A percentile compares a stretch with the other conserved stretches of the same genome.
Conservation (phyloP, 2,888 invertebrate species). For the Drosophila mettleri region DNA sequence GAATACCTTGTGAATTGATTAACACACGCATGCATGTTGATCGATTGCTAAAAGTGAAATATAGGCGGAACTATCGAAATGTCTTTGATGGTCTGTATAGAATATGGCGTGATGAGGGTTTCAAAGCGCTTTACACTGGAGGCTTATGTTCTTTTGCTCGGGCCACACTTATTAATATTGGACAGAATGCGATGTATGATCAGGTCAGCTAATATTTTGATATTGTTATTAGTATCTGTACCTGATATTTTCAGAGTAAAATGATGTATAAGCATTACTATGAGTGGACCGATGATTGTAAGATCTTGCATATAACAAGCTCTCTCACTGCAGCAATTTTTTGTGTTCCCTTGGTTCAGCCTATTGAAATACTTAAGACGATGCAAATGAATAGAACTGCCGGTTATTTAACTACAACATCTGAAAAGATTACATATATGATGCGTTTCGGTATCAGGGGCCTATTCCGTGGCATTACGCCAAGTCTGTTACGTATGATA, state of each 20-base stretch:
- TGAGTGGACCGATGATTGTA: constrained; percentile 28
- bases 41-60: constrained; percentile 14
- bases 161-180: constrained; percentile 26
- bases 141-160: constrained; percentile 16
- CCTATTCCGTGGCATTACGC: constrained; percentile 50
- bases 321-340: constrained; percentile 44
- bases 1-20: constrained; percentile 50
- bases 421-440: constrained; percentile 8
- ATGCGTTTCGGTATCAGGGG: constrained; percentile 47
- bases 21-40: constrained; percentile 60
- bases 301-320: constrained; percentile 41
- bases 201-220: constrained; percentile 38
- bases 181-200: constrained; percentile 57
- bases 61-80: constrained; percentile 37
- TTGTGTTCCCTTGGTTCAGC: constrained; percentile 48
- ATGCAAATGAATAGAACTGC: constrained; percentile 33
- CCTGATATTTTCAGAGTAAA: constrained; percentile 31
- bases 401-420: neutral
- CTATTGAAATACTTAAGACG: constrained; percentile 50
- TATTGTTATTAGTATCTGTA: neutral
- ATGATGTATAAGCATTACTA: constrained; percentile 17
- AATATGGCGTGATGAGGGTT: constrained; percentile 36
- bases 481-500: constrained; percentile 41
- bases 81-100: constrained; percentile 45
- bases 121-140: constrained; percentile 35